Evolutionary conservation across 2,113 vertebrate genomes (phyloP), one percentile per base, ranked within the genome.

Genomic region (Gulo gulo): DNA sequence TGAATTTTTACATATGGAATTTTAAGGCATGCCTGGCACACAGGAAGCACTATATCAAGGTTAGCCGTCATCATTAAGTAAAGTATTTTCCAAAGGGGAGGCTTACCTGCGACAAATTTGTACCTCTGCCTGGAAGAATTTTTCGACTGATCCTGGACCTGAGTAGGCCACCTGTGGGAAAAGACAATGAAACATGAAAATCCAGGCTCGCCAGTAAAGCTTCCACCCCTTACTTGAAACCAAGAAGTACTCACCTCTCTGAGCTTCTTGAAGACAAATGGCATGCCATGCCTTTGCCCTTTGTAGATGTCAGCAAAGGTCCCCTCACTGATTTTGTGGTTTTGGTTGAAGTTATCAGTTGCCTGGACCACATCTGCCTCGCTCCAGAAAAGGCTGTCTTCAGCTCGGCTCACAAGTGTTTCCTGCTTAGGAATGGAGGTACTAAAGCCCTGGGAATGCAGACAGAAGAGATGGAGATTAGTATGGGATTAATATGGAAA

Each of bases 41-140:
- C 0, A 31, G 87, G 20, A 85, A n/a, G 47, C n/a, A 11, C 16
- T 20, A 1, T 4, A 1, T 4, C 52, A 31, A 39, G 34, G 36
- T 34, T 36, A 50, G 42, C 7, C 3, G 1, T 86, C 45, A 8
- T 20, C 20, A 14, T 26, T 57, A 71, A 76, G 34, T 21, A n/a
- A 73, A 4, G 63, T 10, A 42, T 23, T 6, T 36, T 10, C 34
- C 29, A 71, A 16, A 59, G 42, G 31, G 86, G 0, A 9, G 36
- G 4, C 99, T 97, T 97, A 99, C 99, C 99, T 98, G 73, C 98
- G 98, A 81, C 98, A 98, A 24, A 99, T 98, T 93, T 99, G 98
- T 23, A 98, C 97, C 95, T 99, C 99, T 0, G 98, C 98, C 24
- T 98, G 98, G 20, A 99, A 98, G 93, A 99, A 99, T 11, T 98